Evolutionary conservation across 64 coral and sea anemone genomes (phyloP).

Genomic region (Stichodactyla helianthus): DNA sequence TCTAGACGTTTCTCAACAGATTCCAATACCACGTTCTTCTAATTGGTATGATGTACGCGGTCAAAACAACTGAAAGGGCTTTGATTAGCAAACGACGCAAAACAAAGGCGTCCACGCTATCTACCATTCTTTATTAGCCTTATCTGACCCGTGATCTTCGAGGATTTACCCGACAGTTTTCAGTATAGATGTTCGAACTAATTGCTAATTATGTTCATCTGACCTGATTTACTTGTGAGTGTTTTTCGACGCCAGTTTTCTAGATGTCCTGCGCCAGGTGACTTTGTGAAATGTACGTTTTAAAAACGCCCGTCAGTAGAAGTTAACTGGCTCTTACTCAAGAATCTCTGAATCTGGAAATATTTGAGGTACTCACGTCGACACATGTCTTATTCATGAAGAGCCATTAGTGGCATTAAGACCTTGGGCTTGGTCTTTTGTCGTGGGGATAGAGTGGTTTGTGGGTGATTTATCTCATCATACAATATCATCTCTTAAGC

Average conservation of each 20-base stretch:
- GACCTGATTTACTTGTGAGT: background rate
- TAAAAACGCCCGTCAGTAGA: background rate
- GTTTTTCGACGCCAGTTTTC: background rate
- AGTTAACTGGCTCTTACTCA: background rate
- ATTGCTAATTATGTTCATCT: background rate
- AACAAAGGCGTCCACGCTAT: background rate
- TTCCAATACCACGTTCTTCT: background rate
- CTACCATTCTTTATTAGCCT: background rate
- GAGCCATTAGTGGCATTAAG: background rate
- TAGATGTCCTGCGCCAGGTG: background rate
- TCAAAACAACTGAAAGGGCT: background rate
- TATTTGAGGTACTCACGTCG: background rate
- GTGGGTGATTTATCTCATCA: background rate
- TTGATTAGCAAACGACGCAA: background rate
- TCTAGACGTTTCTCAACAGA: background rate
- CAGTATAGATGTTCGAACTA: background rate
- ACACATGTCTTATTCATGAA: background rate
- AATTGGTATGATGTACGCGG: background rate
- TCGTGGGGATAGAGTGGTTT: background rate
- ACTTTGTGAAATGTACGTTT: background rate
- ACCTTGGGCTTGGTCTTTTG: background rate
- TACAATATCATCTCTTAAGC: background rate
- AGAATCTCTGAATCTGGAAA: background rate
- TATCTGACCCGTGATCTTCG: background rate
- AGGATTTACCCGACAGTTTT: background rate